Base-by-base conservation (phyloP, 2,888 invertebrate genomes). In the Diadromus collaris region DNA sequence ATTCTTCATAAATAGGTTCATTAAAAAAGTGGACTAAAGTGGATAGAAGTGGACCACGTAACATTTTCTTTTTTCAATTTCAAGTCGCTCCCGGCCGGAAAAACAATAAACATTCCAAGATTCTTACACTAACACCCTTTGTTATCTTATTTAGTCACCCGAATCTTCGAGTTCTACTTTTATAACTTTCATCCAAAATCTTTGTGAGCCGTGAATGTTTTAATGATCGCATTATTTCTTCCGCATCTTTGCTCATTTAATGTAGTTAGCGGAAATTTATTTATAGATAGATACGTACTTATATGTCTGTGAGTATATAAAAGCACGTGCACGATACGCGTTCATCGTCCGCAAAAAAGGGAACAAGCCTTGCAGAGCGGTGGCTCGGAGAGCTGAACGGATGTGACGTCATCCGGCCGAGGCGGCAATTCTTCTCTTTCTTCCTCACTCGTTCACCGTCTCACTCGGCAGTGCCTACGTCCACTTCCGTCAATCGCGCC, bases 361-460 rank as follows among this genome's bases (percentile, higher is more conserved):
- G 81, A 77, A 65, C 77, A 79, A 72, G 46, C 79, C 38, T 19
- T 51, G 54, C 69, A 41, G 68, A 68, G 79, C 79, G 68, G 76
- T 63, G 68, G 68, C 71, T 82, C 81, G 79, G 71, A 78, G 70
- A 78, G 70, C 81, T 78, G 73, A 79, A 81, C 86, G 88, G 88
- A 88, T 85, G 84, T 88, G 88, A 86, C 86, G 86, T 88, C 88
- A 87, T 81, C 76, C 83, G 77, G 51, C 65, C 63, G 78, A 78
- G 76, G 69, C 81, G 38, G 64, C 76, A 51, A 48, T 78, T 77
- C 29, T 73, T 78, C 67, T 58, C 46, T 76, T 70, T 76, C 79
- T 29, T 21, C 71, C 29, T 56, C 75, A 34, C 58, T 48, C 68
- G 51, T 67, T 61, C 51, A 51, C 61, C 46, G 61, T 78, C 76